These are phyloP conservation scores for Prunella himalayana DNA, from an alignment of 2,113 vertebrate species.

Conservation along the genomic window DNA sequence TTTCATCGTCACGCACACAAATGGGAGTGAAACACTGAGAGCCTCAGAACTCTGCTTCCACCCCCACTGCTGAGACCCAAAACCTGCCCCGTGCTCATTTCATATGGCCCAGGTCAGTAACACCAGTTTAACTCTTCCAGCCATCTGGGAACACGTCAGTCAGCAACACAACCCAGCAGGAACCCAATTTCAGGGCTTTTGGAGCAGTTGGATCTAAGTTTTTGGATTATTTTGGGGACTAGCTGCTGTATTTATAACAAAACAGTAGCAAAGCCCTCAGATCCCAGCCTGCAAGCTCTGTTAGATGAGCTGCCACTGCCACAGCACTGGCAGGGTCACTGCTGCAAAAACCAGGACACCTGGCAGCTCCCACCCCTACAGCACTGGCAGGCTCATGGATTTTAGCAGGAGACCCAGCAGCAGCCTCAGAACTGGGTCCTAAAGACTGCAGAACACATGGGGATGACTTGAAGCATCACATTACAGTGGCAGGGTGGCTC, in stretches of 20 bases:
- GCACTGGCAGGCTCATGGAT: not conserved
- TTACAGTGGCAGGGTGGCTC: not conserved
- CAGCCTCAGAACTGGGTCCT: not conserved
- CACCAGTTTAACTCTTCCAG: not conserved
- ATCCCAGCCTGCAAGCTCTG: not conserved
- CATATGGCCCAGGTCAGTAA: not conserved
- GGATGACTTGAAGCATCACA: not conserved
- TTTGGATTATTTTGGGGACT: not conserved
- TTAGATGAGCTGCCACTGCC: not conserved
- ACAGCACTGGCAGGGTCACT: not conserved
- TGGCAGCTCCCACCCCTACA: not conserved
- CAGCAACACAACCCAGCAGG: not conserved
- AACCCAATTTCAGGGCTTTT: not conserved
- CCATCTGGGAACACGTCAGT: not conserved
- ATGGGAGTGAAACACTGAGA: constrained; percentile 25
- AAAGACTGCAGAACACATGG: not conserved
- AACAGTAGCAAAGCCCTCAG: not conserved
- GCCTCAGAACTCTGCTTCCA: not conserved
- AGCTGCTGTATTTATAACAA: not conserved
- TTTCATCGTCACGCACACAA: constrained; percentile 26
- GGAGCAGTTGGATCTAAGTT: not conserved
- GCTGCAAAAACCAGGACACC: not conserved
- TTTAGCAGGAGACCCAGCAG: not conserved
- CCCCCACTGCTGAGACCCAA: not conserved
- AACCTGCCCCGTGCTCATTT: not conserved